A percentile compares a stretch with the other conserved stretches of the same genome.
These are phyloP conservation scores for Catocala fraxini DNA, from an alignment of 2,888 invertebrate species.

Conservation along the genomic window DNA sequence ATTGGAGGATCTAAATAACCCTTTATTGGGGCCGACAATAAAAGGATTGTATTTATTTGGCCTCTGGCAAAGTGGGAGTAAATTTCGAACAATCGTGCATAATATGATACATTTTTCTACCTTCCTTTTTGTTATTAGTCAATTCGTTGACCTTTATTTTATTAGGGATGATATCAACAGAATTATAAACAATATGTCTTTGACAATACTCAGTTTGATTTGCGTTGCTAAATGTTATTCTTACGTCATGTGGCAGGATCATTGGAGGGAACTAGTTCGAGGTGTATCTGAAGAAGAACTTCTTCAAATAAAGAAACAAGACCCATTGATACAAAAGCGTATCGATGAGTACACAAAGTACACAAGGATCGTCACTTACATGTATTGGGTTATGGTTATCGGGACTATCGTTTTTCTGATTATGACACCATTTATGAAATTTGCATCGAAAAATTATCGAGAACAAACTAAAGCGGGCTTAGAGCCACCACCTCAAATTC, in stretches of 20 bases:
- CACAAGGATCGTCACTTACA: conserved; percentile 62
- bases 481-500: conserved; percentile 66
- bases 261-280: conserved; percentile 36
- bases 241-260: conserved; percentile 47
- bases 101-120: conserved; percentile 55
- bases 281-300: conserved; percentile 60
- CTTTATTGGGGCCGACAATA: conserved; percentile 71
- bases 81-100: conserved; percentile 51
- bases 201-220: conserved; percentile 58
- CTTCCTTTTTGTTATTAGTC: conserved; percentile 55
- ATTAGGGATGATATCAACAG: conserved; percentile 61
- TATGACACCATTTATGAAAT: conserved; percentile 62
- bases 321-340: conserved; percentile 38
- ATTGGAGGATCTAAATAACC: conserved; percentile 65
- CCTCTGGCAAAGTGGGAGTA: conserved; percentile 60
- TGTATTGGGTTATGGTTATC: conserved; percentile 63
- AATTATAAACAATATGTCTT: conserved; percentile 63
- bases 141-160: conserved; percentile 61
- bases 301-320: conserved; percentile 43
- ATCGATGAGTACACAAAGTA: conserved; percentile 65
- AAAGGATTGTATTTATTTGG: conserved; percentile 67
- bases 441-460: conserved; percentile 54
- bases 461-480: conserved; percentile 56
- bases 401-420: conserved; percentile 58
- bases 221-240: conserved; percentile 58